Conservation (phyloP, 2,113 vertebrate species). For the Ploceus nigricollis region DNA sequence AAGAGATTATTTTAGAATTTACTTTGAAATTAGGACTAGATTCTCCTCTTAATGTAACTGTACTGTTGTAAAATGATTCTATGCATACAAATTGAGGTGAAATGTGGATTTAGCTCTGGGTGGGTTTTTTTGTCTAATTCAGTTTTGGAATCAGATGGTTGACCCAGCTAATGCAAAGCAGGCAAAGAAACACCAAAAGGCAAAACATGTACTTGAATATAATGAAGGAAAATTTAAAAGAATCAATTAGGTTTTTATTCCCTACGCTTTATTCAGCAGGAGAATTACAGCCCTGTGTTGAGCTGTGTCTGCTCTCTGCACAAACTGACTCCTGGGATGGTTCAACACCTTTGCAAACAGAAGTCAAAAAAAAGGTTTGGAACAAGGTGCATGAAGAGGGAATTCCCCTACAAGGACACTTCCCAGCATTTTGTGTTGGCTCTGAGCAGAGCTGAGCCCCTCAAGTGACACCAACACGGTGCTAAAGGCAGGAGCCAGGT, state of each 20-base stretch:
- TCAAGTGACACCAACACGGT: accelerated
- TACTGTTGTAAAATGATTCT: not conserved
- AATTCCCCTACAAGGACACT: not conserved
- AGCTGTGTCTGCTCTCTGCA: not conserved
- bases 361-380: not conserved
- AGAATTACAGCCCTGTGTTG: not conserved
- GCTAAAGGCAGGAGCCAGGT: not conserved
- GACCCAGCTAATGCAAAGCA: not conserved
- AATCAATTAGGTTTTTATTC: not conserved
- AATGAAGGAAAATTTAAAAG: not conserved
- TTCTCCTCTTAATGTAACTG: not conserved
- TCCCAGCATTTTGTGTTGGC: not conserved
- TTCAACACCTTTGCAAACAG: not conserved
- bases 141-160: not conserved
- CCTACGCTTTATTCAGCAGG: not conserved
- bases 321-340: not conserved
- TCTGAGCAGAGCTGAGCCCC: not conserved
- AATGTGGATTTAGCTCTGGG: not conserved
- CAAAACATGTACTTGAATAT: not conserved
- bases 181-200: not conserved
- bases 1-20: not conserved
- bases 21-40: not conserved
- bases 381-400: not conserved
- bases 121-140: not conserved
- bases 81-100: not conserved